Conservation (phyloP, 2,888 invertebrate species). For the Fragum whitleyi region DNA sequence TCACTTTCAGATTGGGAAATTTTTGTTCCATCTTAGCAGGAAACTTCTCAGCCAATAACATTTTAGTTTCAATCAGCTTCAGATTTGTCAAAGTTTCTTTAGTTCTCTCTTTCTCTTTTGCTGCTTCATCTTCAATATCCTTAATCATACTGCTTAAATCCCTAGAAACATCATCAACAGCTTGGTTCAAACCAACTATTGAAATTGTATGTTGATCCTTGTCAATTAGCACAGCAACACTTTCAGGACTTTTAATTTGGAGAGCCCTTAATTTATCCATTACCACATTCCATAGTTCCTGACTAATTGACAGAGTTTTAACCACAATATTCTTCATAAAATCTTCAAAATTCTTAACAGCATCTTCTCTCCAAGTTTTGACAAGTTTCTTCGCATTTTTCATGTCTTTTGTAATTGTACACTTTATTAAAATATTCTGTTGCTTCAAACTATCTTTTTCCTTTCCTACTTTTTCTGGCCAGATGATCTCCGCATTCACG, state of each 20-base stretch:
- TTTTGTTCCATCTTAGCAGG: constrained; percentile 37
- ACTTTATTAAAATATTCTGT: constrained; percentile 42
- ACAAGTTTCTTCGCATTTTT: constrained; percentile 52
- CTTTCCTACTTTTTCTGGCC: constrained; percentile 23
- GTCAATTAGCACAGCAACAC: constrained; percentile 25
- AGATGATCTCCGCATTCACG: constrained; percentile 17
- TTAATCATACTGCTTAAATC: constrained; percentile 15
- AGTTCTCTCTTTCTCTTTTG: constrained; percentile 30
- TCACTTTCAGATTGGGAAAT: constrained; percentile 38
- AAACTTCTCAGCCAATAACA: constrained; percentile 56
- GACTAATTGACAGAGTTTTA: background rate
- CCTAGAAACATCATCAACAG: background rate
- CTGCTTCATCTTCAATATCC: constrained; percentile 34
- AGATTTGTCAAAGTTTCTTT: constrained; percentile 33
- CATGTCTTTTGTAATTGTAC: constrained; percentile 45
- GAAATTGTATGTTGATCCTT: constrained; percentile 14
- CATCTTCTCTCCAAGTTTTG: constrained; percentile 52
- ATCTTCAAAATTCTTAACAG: constrained; percentile 33
- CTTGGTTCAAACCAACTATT: constrained; percentile 25
- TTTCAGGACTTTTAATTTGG: constrained; percentile 23
- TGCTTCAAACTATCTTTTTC: constrained; percentile 5
- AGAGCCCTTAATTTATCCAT: constrained; percentile 10
- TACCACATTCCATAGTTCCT: constrained; percentile 13
- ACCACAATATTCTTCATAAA: constrained; percentile 27
- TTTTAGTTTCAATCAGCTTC: constrained; percentile 41